phyloP scores from a whole-genome alignment of 2,113 vertebrate species.

The Nibea coibor region DNA sequence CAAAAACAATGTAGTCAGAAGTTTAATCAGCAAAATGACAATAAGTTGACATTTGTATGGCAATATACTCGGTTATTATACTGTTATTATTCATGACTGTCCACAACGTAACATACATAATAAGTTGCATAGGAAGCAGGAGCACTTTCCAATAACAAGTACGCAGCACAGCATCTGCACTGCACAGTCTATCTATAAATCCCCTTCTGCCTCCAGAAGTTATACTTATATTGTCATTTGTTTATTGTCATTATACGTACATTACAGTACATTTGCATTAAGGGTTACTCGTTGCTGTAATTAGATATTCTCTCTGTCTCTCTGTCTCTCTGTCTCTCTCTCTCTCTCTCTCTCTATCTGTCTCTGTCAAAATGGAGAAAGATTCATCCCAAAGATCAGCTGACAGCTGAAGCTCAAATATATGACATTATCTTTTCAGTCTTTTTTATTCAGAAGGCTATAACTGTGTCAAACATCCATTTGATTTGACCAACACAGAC shows the following conservation, averaged over 20 bases:
- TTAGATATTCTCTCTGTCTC: no score
- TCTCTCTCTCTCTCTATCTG: no score
- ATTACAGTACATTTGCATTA: neutral
- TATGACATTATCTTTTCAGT: neutral
- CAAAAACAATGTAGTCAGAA: neutral
- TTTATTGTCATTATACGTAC: neutral
- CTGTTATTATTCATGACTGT: neutral
- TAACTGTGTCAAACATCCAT: neutral
- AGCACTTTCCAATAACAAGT: conserved; percentile 1
- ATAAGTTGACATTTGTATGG: no score
- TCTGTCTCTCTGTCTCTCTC: no score
- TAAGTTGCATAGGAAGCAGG: neutral
- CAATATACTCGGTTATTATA: no score
- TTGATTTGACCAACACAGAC: neutral
- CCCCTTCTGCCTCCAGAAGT: neutral
- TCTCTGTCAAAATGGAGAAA: neutral
- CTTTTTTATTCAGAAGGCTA: neutral
- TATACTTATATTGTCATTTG: neutral
- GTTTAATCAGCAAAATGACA: neutral
- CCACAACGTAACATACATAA: neutral
- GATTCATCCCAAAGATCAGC: neutral
- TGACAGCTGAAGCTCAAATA: no score
- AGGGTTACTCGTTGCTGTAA: neutral
- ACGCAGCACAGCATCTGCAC: neutral
- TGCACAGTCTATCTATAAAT: neutral